Conservation (phyloP, 2,888 invertebrate genomes). For the Magallana nippona region DNA sequence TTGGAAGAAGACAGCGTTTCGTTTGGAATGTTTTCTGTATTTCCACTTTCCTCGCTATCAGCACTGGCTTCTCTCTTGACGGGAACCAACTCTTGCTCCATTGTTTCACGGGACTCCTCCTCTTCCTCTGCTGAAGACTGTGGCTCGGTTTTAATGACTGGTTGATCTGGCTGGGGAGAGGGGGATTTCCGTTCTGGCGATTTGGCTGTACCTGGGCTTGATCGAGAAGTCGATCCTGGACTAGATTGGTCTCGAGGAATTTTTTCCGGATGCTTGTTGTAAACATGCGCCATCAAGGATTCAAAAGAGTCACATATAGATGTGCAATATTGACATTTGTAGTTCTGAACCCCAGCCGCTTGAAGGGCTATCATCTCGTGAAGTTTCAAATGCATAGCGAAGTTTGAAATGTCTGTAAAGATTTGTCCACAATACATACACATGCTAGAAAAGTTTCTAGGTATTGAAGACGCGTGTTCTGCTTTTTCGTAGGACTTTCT, state of each 20-base stretch:
- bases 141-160: constrained; percentile 30
- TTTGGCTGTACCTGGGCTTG: constrained; percentile 25
- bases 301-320: constrained; percentile 67
- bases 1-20: neutral
- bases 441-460: constrained; percentile 55
- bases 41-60: constrained; percentile 19
- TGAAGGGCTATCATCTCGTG: constrained; percentile 71
- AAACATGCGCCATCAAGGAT: constrained; percentile 69
- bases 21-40: constrained; percentile 38
- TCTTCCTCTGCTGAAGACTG: neutral
- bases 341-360: constrained; percentile 62
- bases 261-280: constrained; percentile 57
- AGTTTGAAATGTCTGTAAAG: constrained; percentile 68
- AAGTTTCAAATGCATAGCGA: constrained; percentile 69
- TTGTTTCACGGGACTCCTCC: neutral
- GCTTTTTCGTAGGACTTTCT: constrained; percentile 76
- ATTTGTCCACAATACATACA: constrained; percentile 74
- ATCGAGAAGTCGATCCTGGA: constrained; percentile 39
- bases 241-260: constrained; percentile 36
- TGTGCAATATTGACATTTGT: constrained; percentile 71
- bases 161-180: neutral
- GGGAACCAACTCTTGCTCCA: neutral
- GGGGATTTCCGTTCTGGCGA: neutral
- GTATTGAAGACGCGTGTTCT: constrained; percentile 65
- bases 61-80: neutral